Evolutionary conservation across 1,140 invertebrate species (phyloP), one percentile per base, ranked within the genome.

Genomic region (Bradynema listronoti): DNA sequence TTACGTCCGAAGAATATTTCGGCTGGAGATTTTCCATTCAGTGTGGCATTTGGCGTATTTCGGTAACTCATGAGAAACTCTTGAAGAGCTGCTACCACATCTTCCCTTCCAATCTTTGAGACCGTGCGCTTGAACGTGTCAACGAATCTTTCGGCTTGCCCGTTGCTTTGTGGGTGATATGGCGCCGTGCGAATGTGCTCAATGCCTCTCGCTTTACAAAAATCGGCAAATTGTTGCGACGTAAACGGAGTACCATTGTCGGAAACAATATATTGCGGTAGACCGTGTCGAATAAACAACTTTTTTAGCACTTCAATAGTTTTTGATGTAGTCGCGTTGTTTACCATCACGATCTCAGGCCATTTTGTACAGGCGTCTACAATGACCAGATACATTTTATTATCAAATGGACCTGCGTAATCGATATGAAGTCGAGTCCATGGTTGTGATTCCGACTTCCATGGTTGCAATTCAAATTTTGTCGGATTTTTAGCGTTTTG

Each of bases 71-170:
- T 32, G 4, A 56, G 29, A n/a, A 22, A 56, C 33, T 56, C 42
- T 16, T 19, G 24, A 51, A 56, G 32, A 39, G 36, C 42, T 3
- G 42, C 4, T 9, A 32, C 19, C 54, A 29, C 9, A 24, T 56
- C 36, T 11, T 49, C 32, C 46, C 9, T 9, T 49, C n/a, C 14
- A 49, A 11, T 16, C 11, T 16, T 14, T 11, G n/a, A 49, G 9
- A 19, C 54, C 22, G 6, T 34, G 7, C 49, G 29, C 3, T 55
- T 55, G 22, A 59, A 4, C 22, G 56, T 55, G 53, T 55, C 53
- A 7, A 55, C 53, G 53, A 55, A 55, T 6, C 53, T 19, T 59
- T 55, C 53, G 3, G 53, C 53, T 55, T 58, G 56, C 7, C 53
- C 53, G 50, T 55, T 55, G 2, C 2, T 4, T 11, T 55, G 53